Evolutionary conservation across 2,113 vertebrate genomes (phyloP).

Genomic region (Brachyhypopomus occidentalis): DNA sequence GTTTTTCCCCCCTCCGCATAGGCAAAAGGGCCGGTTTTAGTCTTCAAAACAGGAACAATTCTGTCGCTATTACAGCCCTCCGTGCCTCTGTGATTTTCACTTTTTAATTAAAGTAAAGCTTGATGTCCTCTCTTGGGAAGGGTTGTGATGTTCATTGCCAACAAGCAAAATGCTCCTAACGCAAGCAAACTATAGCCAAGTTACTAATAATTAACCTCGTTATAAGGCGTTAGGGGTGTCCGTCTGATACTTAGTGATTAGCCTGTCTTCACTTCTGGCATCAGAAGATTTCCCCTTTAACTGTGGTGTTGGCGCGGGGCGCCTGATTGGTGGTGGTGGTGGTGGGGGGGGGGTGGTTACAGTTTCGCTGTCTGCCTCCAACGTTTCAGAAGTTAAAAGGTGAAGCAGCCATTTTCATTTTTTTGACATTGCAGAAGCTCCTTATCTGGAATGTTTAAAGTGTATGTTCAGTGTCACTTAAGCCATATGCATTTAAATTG

Average conservation of each 20-base stretch:
- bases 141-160: not conserved
- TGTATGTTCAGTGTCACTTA: constrained; percentile 33
- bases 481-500: constrained; percentile 51
- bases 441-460: constrained; percentile 44
- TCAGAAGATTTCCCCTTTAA: too few relatives aligned
- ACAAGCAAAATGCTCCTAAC: constrained; percentile 6
- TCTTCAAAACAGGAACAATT: too few relatives aligned
- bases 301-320: too few relatives aligned
- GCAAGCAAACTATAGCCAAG: not conserved
- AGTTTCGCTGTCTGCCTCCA: not conserved
- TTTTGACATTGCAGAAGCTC: constrained; percentile 22
- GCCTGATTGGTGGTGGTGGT: too few relatives aligned
- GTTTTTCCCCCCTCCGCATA: too few relatives aligned
- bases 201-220: not conserved
- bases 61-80: too few relatives aligned
- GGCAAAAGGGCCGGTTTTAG: too few relatives aligned
- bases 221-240: not conserved
- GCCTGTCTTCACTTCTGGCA: too few relatives aligned
- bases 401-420: constrained; percentile 20
- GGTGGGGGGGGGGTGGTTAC: too few relatives aligned
- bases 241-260: not conserved
- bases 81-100: too few relatives aligned
- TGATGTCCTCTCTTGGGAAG: too few relatives aligned
- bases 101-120: too few relatives aligned
- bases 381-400: not conserved